Base-by-base conservation (phyloP, 2,113 vertebrate genomes). In the Hyperoodon ampullatus region DNA sequence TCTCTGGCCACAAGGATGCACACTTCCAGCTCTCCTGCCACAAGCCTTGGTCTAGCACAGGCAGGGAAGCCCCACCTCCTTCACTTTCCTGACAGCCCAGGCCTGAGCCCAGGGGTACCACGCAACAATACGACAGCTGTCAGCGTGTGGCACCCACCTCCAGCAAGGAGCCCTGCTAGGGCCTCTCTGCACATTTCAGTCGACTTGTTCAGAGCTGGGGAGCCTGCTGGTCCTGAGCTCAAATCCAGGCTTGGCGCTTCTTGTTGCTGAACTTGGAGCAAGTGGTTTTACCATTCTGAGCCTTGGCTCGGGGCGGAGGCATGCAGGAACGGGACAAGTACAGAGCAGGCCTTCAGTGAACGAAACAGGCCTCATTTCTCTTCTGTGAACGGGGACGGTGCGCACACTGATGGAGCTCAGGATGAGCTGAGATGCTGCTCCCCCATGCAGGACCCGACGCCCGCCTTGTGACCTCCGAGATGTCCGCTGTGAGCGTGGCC, bases 401-500 rank as follows among this genome's bases (percentile, higher is more conserved):
- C 2, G 39, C 15, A 33, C 72, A 23, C 5, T 5, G 39, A 66
- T 9, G 55, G 72, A 4, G 16, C 3, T 0, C 2, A 65, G 28
- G 50, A 24, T 26, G 39, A 24, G 3, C 10, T 2, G 35, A 53
- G 35, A 1, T 0, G 23, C 13, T 0, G 4, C 18, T 8, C 6
- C 2, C 0, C 0, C 0, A 15, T 0, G 15, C 58, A 2, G 1
- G 33, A 42, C 39, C 68, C 42, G 2, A 0, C 6, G 8, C 44
- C 26, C 35, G 2, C 26, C 42, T 28, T 16, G 7, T 0, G 12
- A 39, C 13, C 55, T 28, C 24, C 0, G 2, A 10, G 63, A 14
- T 11, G 39, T 39, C 39, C 0, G 44, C 78, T 15, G 21, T 14
- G 21, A n/a, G 47, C 10, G 1, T 4, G 16, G 44, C 12, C 26